Base-by-base conservation (phyloP, 2,797 vertebrate genomes). In the Myiotriccus ornatus region DNA sequence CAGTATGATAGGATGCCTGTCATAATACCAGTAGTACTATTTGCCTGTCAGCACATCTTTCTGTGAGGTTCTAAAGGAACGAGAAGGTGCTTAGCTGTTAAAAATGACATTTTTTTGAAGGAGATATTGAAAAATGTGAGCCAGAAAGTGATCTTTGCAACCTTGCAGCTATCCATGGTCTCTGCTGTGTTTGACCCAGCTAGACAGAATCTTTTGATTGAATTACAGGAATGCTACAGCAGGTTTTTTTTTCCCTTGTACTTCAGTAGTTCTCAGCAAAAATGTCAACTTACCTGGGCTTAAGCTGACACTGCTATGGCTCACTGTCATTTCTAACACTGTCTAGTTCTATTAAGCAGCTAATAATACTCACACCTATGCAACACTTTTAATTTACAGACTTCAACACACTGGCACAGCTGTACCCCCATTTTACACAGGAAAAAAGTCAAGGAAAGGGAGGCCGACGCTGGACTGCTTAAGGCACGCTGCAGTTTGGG, bases 361-460 rank as follows among this genome's bases (percentile, higher is more conserved):
- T 87, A 84, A 69, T 90, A 90, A 94, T 67, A 60, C 81, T 95
- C 59, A 73, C 89, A 94, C 80, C 60, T 83, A 68, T 32, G 23
- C 64, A 83, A 82, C 35, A 28, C 35, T 90, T 93, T 32, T 77
- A 46, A 73, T 93, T 92, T 91, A 92, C 59, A 82, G 80, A 86
- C 91, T 90, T 71, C 60, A 68, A 63, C 47, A 56, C 46, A 16
- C 49, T 21, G 71, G 75, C 73, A 82, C 59, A 94, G 82, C 79
- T 67, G 80, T 32, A 56, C 41, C 73, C 62, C 75, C 0, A 0
- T 67, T 90, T 91, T 44, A 94, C 80, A 46, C 39, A 16, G 41
- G 70, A 79, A 59, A 59, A 73, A 92, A 87, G 50, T n/a, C 82
- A 78, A 50, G 44, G 55, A 71, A 86, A 84, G 62, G 0, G 3